Evolutionary conservation across 2,888 invertebrate genomes (phyloP), one percentile per base, ranked within the genome.

Genomic region (Ormyrus rosae): DNA sequence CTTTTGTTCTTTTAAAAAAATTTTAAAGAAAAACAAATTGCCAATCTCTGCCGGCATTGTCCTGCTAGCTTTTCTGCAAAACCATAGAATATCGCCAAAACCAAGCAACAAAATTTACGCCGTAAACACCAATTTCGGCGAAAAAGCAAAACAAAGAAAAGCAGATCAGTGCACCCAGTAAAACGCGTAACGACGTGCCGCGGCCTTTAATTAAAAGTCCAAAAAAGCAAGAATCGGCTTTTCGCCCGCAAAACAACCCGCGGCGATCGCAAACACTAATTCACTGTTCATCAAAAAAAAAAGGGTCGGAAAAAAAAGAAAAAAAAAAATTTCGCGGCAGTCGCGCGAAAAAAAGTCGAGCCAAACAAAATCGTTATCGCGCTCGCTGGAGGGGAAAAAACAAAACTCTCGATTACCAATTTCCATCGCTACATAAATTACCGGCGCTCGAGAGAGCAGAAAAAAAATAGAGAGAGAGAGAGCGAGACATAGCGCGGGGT

Each of bases 401-500:
- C n/a, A 65, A 56, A 55, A 56, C 61, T 51, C 75, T 72, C 73
- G 77, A 81, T 77, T 77, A 76, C 71, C 78, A 81, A 81, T 79
- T 78, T 71, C 80, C 80, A 77, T 73, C 78, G 80, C 77, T 74
- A 80, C 80, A 82, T 82, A 80, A 80, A 80, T 82, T 70, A 55
- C 65, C 67, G 9, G 51, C 55, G 71, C 74, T 73, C 56, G 58
- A 78, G 58, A 19, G 48, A 13, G 9, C 55, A 53, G 61, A 48
- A 19, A 5, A 60, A 71, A 64, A 65, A 46, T 7, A 58, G 13
- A 65, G 11, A 55, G 46, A 75, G 34, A 13, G 11, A 19, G 34
- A 13, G 50, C 10, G 70, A 61, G 46, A 70, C 58, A 75, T 67
- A 60, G 79, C 73, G 78, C 72, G 71, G 67, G 53, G 77, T 83